These are phyloP conservation scores for Gorsachius magnificus DNA, from an alignment of 2,797 vertebrate species.

Conservation along the genomic window DNA sequence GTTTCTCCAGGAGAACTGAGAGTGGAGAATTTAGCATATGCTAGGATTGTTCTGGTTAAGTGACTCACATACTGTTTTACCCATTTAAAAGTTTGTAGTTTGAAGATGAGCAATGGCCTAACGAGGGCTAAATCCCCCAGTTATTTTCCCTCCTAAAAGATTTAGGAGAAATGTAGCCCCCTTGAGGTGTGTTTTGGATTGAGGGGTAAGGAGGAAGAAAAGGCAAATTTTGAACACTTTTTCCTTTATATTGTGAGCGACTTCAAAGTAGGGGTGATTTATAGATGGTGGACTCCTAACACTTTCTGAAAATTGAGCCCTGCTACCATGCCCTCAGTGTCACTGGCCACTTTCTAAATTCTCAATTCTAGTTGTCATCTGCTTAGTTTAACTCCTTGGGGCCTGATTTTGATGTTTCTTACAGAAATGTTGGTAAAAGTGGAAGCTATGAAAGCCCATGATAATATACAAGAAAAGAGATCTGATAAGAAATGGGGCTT, in stretches of 20 bases:
- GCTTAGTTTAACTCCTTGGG: not conserved
- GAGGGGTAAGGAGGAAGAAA: not conserved
- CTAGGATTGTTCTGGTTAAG: not conserved
- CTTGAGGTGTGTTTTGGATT: not conserved
- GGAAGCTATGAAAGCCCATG: not conserved
- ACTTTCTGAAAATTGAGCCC: not conserved
- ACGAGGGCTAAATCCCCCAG: accelerated
- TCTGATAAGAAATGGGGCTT: not conserved
- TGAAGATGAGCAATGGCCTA: not conserved
- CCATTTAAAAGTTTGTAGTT: not conserved
- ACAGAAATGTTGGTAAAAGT: not conserved
- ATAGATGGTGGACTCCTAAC: not conserved
- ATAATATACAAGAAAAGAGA: not conserved
- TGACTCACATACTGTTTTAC: not conserved
- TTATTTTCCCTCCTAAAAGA: not conserved
- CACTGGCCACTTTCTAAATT: not conserved
- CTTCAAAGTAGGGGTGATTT: not conserved
- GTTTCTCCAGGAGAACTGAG: not conserved
- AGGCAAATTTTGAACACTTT: not conserved
- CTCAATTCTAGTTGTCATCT: not conserved
- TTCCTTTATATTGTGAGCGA: not conserved
- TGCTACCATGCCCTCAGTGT: not conserved
- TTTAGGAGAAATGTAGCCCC: not conserved
- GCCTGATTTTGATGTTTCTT: not conserved
- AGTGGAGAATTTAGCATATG: not conserved